These are phyloP conservation scores for Erebia ligea DNA, from an alignment of 2,888 invertebrate species.

Conservation along the genomic window DNA sequence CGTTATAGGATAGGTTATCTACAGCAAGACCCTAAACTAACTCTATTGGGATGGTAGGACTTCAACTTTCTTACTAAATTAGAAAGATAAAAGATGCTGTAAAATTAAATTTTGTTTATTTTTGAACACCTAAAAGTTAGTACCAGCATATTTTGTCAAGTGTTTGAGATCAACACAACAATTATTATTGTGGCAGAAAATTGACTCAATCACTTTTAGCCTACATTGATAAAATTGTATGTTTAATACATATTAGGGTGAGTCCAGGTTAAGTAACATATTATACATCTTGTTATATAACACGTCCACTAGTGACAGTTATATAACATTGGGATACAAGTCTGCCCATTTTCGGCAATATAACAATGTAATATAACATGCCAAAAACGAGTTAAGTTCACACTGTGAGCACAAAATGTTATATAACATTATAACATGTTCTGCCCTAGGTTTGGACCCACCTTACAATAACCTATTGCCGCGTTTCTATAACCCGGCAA, in stretches of 20 bases:
- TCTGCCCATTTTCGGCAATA: background rate
- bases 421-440: conserved; percentile 4
- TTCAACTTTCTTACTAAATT: background rate
- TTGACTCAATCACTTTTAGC: conserved; percentile 74
- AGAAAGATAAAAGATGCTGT: background rate
- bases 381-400: background rate
- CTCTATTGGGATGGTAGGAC: too few relatives aligned
- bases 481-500: conserved; percentile 52
- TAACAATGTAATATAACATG: background rate
- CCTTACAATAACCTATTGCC: conserved; percentile 49
- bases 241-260: conserved; percentile 38
- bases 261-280: background rate
- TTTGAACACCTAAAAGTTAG: background rate
- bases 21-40: too few relatives aligned
- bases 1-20: too few relatives aligned
- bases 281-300: background rate
- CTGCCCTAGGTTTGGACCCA: background rate
- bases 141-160: conserved; percentile 53
- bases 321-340: background rate
- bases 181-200: conserved; percentile 58
- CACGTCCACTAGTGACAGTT: background rate
- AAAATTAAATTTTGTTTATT: background rate
- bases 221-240: conserved; percentile 51
- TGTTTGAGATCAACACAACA: conserved; percentile 75
- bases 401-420: background rate